Conservation (phyloP, 2,113 vertebrate species). For the Copsychus sechellarum region DNA sequence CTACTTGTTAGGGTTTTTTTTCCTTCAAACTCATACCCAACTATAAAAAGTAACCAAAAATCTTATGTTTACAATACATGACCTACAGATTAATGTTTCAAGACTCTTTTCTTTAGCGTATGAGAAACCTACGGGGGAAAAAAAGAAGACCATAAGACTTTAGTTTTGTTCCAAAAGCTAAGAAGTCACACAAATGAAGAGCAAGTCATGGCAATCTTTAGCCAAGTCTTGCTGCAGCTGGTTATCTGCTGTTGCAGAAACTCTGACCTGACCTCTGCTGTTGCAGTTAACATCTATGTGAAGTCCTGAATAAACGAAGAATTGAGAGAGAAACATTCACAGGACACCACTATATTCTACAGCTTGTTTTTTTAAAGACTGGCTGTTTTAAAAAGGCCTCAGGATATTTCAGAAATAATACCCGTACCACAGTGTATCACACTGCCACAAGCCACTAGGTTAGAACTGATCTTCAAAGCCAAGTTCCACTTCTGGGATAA, state of each 20-base stretch:
- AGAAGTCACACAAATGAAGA: neutral
- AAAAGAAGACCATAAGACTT: neutral
- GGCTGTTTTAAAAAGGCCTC: neutral
- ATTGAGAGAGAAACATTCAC: neutral
- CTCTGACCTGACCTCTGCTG: neutral
- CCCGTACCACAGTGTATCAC: neutral
- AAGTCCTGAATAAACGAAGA: neutral
- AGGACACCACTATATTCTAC: neutral
- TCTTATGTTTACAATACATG: neutral
- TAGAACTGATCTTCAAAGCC: neutral
- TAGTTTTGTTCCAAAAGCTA: neutral
- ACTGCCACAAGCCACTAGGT: neutral
- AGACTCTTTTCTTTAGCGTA: neutral
- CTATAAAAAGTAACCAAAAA: neutral
- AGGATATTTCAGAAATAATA: neutral
- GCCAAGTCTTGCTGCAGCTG: neutral
- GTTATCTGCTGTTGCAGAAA: neutral
- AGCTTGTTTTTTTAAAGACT: neutral
- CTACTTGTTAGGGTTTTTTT: neutral
- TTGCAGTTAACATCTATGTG: fast-evolving
- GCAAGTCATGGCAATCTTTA: neutral
- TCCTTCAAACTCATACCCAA: neutral
- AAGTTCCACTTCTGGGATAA: neutral
- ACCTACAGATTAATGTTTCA: neutral
- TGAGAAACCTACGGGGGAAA: neutral